Conservation (phyloP, 1,140 invertebrate genomes). For the Phortica variegata region DNA sequence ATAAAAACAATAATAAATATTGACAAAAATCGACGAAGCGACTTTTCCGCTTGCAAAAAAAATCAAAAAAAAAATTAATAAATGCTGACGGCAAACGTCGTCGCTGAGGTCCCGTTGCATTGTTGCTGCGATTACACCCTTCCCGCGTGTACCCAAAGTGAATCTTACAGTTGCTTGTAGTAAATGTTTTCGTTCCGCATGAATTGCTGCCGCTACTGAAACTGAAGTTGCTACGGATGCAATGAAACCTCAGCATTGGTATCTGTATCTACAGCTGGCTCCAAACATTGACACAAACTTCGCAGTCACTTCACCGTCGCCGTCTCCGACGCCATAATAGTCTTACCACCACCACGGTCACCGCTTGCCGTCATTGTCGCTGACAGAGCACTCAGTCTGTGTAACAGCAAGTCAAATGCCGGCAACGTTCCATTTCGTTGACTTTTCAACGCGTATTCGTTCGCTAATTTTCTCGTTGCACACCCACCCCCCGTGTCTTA, state of each 20-base stretch:
- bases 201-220: conserved; percentile 15
- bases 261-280: conserved; percentile 5
- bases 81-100: not conserved
- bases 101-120: no score
- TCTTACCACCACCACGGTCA: conserved; percentile 12
- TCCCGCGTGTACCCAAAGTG: no score
- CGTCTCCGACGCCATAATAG: not conserved
- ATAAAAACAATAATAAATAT: not conserved
- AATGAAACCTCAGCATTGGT: not conserved
- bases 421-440: conserved; percentile 37
- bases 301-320: conserved; percentile 8
- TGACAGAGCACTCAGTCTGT: conserved; percentile 13
- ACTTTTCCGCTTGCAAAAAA: conserved; percentile 33
- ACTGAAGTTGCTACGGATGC: not conserved
- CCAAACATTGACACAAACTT: conserved; percentile 11
- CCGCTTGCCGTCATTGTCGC: conserved; percentile 26
- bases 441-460: conserved; percentile 27
- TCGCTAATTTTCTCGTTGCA: conserved; percentile 2
- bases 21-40: conserved; percentile 34
- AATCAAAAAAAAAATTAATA: conserved; percentile 9
- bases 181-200: conserved; percentile 48
- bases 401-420: no score
- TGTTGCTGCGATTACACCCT: no score
- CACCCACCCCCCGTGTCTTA: no score
- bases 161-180: no score